A percentile compares a stretch with the other conserved stretches of the same genome.
Evolutionary conservation across 2,888 invertebrate genomes (phyloP).

Genomic region (Serripes groenlandicus): DNA sequence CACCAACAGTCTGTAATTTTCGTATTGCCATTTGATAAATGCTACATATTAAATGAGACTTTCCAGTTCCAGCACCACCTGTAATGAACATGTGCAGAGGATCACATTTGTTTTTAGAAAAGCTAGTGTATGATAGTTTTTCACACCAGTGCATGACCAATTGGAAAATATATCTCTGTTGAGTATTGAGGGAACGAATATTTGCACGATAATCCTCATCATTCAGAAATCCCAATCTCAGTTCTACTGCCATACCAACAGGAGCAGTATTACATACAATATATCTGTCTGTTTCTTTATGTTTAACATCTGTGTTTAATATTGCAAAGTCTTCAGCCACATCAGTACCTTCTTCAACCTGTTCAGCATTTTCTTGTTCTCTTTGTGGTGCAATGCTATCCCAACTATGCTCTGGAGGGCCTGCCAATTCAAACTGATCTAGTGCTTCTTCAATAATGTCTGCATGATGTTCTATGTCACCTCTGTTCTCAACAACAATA

Average conservation of each 20-base stretch:
- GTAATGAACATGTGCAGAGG: constrained; percentile 50
- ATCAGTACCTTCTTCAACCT: not conserved
- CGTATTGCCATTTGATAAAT: constrained; percentile 59
- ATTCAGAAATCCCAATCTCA: not conserved
- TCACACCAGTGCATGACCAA: not conserved
- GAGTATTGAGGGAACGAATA: not conserved
- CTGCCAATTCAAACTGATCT: not conserved
- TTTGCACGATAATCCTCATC: not conserved
- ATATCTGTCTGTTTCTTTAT: too few relatives aligned
- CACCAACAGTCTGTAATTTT: constrained; percentile 33
- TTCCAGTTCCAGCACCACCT: constrained; percentile 67
- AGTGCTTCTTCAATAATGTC: constrained; percentile 21
- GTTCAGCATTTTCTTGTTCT: not conserved
- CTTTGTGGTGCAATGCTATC: not conserved
- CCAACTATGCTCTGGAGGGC: not conserved
- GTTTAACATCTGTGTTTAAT: not conserved
- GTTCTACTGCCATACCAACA: not conserved
- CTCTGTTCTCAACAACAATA: not conserved
- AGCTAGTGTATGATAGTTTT: not conserved
- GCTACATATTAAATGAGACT: constrained; percentile 56
- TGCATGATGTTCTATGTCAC: constrained; percentile 16
- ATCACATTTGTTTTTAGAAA: not conserved
- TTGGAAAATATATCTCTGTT: not conserved
- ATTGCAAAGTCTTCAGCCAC: not conserved
- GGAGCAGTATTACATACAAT: too few relatives aligned